Conservation (phyloP, 2,113 vertebrate genomes). For the Brachypodius melanocephalos region DNA sequence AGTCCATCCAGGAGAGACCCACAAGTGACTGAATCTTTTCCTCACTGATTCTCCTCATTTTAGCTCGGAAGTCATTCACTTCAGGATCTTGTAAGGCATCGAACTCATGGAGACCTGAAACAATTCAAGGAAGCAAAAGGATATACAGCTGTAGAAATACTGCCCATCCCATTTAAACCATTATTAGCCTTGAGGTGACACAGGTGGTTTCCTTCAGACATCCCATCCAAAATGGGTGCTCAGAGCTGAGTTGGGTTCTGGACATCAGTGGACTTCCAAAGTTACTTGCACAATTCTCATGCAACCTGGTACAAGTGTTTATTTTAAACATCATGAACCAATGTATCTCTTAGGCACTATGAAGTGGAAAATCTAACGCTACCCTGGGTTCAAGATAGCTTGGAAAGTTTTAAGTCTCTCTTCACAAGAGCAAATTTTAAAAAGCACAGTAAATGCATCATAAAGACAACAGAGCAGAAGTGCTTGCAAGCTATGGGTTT, state of each 20-base stretch:
- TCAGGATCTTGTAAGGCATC: constrained; percentile 91
- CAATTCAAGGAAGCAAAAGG: neutral
- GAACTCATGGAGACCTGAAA: constrained; percentile 92
- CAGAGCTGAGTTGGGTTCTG: neutral
- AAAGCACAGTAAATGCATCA: neutral
- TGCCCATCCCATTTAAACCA: neutral
- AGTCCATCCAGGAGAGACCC: constrained; percentile 87
- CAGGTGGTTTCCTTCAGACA: neutral
- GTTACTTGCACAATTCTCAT: neutral
- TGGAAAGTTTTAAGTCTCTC: neutral
- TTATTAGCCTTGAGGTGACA: neutral
- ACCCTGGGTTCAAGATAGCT: neutral
- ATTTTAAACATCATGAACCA: neutral
- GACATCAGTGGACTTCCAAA: neutral
- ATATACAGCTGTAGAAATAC: neutral
- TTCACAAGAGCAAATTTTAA: neutral
- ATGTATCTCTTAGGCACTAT: neutral
- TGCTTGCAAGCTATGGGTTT: neutral
- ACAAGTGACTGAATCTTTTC: constrained; percentile 86
- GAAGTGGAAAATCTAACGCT: neutral
- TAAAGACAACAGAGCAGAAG: neutral
- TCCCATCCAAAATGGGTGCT: neutral
- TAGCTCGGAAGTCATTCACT: constrained; percentile 92
- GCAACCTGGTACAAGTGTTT: neutral
- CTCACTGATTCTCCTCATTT: constrained; percentile 90